Evolutionary conservation across 2,888 invertebrate genomes (phyloP).

Genomic region (Craniophora ligustri): DNA sequence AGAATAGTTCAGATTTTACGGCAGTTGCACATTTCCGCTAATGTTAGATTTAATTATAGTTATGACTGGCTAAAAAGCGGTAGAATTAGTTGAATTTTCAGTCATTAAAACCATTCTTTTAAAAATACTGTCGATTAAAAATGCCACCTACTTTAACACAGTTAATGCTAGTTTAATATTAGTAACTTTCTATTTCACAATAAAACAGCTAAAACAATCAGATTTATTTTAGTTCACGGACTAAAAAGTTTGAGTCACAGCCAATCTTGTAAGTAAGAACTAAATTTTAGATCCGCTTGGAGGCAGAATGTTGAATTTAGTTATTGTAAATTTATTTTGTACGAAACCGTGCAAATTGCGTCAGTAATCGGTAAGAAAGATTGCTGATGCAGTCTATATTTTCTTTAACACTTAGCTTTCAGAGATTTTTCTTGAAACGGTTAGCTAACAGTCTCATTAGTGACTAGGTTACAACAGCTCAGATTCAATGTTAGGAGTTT

Average conservation of each 20-base stretch:
- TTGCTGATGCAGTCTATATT: slow-evolving; percentile 6
- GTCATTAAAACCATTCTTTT: slow-evolving; percentile 49
- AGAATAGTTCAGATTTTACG: slow-evolving; percentile 42
- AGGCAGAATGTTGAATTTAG: background rate
- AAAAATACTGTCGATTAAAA: slow-evolving; percentile 54
- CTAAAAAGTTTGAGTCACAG: slow-evolving; percentile 31
- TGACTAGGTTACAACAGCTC: slow-evolving; percentile 51
- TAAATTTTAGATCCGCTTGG: slow-evolving; percentile 16
- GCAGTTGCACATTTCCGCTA: slow-evolving; percentile 47
- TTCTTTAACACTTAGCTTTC: slow-evolving; percentile 15
- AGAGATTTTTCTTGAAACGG: slow-evolving; percentile 32
- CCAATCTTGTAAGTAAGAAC: slow-evolving; percentile 15
- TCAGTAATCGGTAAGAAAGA: slow-evolving; percentile 9
- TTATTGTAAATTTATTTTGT: slow-evolving; percentile 2
- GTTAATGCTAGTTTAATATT: slow-evolving; percentile 53
- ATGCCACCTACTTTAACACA: slow-evolving; percentile 40
- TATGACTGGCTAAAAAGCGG: slow-evolving; percentile 42
- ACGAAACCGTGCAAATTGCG: slow-evolving; percentile 6
- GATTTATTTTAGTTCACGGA: slow-evolving; percentile 23
- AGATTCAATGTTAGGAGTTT: slow-evolving; percentile 65
- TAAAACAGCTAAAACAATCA: slow-evolving; percentile 42
- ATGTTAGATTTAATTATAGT: slow-evolving; percentile 50
- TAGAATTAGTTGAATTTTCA: slow-evolving; percentile 40
- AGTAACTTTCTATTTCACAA: slow-evolving; percentile 58
- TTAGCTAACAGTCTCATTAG: slow-evolving; percentile 51